phyloP scores from a whole-genome alignment of 1,140 invertebrate genomes.

The Hylaeus anthracinus region DNA sequence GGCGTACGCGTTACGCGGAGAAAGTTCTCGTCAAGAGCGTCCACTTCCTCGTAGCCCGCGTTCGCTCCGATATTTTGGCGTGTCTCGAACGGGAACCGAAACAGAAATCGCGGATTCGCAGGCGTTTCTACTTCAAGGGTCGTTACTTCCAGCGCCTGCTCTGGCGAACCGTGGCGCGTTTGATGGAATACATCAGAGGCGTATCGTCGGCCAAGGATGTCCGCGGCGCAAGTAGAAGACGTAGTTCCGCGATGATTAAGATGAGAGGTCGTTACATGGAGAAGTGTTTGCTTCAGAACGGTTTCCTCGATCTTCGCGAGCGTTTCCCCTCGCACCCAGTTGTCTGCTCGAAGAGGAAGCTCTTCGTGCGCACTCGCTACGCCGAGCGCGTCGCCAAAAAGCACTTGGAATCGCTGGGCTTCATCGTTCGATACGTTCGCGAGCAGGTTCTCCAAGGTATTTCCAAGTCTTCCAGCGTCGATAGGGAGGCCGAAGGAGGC shows the following conservation, averaged over 20 bases:
- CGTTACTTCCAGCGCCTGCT: conserved; percentile 45
- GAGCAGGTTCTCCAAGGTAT: conserved; percentile 20
- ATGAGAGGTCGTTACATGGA: conserved; percentile 60
- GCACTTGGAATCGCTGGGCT: conserved; percentile 38
- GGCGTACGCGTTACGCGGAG: conserved; percentile 41
- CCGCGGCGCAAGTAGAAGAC: not conserved
- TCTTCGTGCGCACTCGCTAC: conserved; percentile 37
- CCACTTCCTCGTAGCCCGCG: conserved; percentile 7
- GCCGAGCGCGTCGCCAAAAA: conserved; percentile 36
- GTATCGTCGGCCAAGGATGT: no score
- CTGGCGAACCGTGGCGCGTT: conserved; percentile 8
- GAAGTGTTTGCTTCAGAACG: conserved; percentile 21
- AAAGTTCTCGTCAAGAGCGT: conserved; percentile 29
- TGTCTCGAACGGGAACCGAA: not conserved
- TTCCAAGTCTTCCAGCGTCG: conserved; percentile 7
- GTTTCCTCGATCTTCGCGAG: not conserved
- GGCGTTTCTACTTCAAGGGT: conserved; percentile 42
- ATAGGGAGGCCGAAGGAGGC: not conserved
- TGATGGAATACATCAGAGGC: conserved; percentile 22
- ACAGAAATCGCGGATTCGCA: not conserved
- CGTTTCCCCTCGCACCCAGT: not conserved
- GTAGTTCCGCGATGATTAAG: conserved; percentile 1
- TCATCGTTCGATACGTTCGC: conserved; percentile 31
- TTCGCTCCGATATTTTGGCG: not conserved
- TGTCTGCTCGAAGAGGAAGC: conserved; percentile 22